A percentile compares a stretch with the other conserved stretches of the same genome.
Conservation (phyloP, 2,797 vertebrate genomes). For the Meda fulgida region DNA sequence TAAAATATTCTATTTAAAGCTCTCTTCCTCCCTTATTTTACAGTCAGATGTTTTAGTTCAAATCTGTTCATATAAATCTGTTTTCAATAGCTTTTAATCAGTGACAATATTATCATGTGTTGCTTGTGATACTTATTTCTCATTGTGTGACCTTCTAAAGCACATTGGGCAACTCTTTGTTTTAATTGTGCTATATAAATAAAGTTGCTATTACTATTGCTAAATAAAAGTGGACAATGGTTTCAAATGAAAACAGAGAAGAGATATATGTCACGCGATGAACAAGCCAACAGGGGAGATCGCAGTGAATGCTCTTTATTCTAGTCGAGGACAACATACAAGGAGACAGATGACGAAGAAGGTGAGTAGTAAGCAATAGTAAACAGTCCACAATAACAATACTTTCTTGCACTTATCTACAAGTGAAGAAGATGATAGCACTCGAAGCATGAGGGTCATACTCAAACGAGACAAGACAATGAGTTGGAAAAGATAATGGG, state of each 20-base stretch:
- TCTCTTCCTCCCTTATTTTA: neutral
- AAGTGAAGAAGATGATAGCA: neutral
- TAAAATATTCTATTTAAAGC: neutral
- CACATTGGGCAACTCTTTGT: no score
- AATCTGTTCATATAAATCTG: no score
- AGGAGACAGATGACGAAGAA: neutral
- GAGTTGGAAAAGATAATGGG: neutral
- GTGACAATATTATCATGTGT: no score
- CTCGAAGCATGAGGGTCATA: neutral
- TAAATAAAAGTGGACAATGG: neutral
- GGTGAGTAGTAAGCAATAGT: neutral
- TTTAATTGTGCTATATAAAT: no score
- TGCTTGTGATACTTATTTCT: no score
- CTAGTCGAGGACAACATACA: neutral
- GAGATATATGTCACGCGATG: neutral
- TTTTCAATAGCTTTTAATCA: no score
- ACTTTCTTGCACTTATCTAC: neutral
- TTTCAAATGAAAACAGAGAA: neutral
- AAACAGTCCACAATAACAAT: neutral
- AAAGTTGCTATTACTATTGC: no score
- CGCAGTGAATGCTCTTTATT: neutral
- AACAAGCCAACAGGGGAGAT: neutral
- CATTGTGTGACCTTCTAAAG: no score
- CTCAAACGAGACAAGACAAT: neutral
- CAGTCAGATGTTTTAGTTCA: neutral